Conservation (phyloP, 1,140 invertebrate genomes). For the Macrotrachela quadricornifera region DNA sequence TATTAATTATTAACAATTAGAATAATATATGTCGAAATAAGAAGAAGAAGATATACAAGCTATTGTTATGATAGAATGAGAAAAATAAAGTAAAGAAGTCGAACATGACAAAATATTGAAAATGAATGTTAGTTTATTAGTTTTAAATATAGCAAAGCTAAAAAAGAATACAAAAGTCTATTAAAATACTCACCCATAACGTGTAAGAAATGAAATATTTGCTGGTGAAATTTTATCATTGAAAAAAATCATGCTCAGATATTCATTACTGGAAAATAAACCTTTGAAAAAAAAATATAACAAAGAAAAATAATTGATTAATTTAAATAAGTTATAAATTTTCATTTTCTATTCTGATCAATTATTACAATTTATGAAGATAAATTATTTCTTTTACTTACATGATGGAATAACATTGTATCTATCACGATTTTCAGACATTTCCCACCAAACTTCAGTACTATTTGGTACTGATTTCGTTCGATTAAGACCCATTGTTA, state of each 20-base stretch:
- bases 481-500: too few species aligned
- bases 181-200: constrained; percentile 40
- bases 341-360: too few species aligned
- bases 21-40: not conserved
- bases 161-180: not conserved
- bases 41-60: not conserved
- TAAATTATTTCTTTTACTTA: too few species aligned
- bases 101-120: not conserved
- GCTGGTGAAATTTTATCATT: not conserved
- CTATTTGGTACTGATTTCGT: too few species aligned
- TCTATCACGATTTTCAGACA: too few species aligned
- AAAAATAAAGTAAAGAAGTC: not conserved
- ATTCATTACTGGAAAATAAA: not conserved
- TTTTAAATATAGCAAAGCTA: not conserved
- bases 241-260: constrained; percentile 42
- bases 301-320: too few species aligned
- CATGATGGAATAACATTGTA: too few species aligned
- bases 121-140: not conserved
- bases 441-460: too few species aligned
- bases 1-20: too few species aligned
- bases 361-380: too few species aligned
- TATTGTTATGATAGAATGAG: not conserved
- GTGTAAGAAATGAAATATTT: not conserved
- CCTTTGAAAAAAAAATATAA: not conserved
- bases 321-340: too few species aligned